Evolutionary conservation across 1,140 invertebrate genomes (phyloP).

Genomic region (Zaprionus camerounensis): DNA sequence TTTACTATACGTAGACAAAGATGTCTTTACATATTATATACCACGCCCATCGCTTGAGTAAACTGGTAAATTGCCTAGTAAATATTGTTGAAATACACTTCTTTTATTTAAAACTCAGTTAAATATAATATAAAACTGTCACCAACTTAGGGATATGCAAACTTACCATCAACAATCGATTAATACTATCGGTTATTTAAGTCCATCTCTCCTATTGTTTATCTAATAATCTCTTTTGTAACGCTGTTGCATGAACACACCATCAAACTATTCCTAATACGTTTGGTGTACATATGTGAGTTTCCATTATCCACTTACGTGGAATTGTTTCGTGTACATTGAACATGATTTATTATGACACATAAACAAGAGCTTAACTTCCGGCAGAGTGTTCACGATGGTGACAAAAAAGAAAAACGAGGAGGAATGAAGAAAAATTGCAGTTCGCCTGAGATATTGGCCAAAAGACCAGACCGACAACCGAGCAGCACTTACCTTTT

Average conservation of each 20-base stretch:
- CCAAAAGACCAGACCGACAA: slow-evolving; percentile 59
- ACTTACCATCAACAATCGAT: too few relatives aligned
- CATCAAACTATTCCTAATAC: slow-evolving; percentile 13
- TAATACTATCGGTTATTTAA: not conserved
- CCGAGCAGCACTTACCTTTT: slow-evolving; percentile 65
- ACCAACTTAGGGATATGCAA: too few relatives aligned
- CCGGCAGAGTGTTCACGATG: slow-evolving; percentile 59
- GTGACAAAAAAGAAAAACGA: slow-evolving; percentile 38
- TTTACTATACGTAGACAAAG: not conserved
- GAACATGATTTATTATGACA: slow-evolving; percentile 83
- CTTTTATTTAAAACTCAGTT: too few relatives aligned
- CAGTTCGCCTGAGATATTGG: slow-evolving; percentile 75
- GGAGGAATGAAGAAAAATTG: slow-evolving; percentile 76
- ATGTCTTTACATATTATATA: not conserved
- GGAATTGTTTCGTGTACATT: slow-evolving; percentile 77
- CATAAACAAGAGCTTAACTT: slow-evolving; percentile 83
- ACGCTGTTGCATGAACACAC: not conserved
- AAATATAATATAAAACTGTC: too few relatives aligned
- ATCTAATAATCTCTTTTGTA: not conserved
- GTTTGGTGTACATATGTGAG: slow-evolving; percentile 16
- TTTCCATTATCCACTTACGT: slow-evolving; percentile 73
- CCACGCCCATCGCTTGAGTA: not conserved
- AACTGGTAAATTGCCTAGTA: not conserved
- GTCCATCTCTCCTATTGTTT: not conserved
- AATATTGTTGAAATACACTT: too few relatives aligned